Conservation (phyloP, 2,797 vertebrate species). For the Enteromius treurensis region DNA sequence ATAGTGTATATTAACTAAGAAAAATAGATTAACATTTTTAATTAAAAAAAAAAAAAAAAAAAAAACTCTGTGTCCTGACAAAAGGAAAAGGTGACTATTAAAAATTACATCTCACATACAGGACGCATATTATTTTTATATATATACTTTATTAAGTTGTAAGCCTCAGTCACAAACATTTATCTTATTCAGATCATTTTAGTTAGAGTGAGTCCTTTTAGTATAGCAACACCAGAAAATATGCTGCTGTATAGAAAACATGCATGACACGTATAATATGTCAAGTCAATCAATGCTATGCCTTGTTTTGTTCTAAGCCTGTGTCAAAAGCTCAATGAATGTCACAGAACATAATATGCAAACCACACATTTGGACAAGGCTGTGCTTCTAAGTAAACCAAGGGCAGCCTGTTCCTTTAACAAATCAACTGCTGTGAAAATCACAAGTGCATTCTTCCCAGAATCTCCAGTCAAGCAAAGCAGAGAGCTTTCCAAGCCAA, state of each 20-base stretch:
- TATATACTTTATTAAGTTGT: not conserved
- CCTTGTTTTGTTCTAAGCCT: not conserved
- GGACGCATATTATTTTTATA: not conserved
- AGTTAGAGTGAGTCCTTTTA: not conserved
- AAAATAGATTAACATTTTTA: not conserved
- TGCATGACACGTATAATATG: not conserved
- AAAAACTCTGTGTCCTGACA: not conserved
- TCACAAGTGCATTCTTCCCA: constrained; percentile 1
- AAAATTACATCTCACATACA: not conserved
- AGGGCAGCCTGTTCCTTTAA: not conserved
- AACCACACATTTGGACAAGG: not conserved
- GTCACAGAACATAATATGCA: not conserved
- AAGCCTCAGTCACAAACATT: not conserved
- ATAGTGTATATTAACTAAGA: not conserved
- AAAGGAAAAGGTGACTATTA: not conserved
- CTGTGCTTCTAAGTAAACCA: not conserved
- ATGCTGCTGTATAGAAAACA: not conserved
- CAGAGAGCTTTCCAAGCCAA: constrained; percentile 5
- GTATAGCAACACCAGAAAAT: not conserved
- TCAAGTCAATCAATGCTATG: not conserved
- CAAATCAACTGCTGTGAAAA: constrained; percentile 6
- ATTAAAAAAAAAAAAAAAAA: not conserved
- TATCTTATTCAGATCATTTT: not conserved
- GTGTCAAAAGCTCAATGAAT: not conserved
- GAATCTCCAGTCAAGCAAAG: constrained; percentile 26